A percentile compares a stretch with the other conserved stretches of the same genome.
Conservation (phyloP, 92 coral and sea anemone species). For the Hydrozoanthus gracilis region DNA sequence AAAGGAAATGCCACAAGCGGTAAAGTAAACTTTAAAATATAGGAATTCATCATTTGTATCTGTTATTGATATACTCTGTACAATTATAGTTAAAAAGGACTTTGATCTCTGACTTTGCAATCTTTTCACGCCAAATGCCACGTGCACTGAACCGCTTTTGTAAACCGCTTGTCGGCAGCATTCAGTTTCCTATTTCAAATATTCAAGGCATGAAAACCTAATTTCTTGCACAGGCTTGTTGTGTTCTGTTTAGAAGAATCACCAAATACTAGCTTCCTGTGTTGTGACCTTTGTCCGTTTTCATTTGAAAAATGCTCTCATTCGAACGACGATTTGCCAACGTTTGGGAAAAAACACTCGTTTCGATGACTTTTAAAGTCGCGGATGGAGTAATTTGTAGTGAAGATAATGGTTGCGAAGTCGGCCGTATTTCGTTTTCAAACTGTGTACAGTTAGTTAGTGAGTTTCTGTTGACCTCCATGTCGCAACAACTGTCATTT, state of each 20-base stretch:
- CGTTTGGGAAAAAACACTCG: constrained; percentile 1
- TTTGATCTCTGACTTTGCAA: background rate
- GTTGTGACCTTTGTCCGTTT: background rate
- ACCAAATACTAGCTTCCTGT: constrained; percentile 20
- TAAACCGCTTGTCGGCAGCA: background rate
- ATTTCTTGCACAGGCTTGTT: background rate
- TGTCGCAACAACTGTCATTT: constrained; percentile 2
- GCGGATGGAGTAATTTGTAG: background rate
- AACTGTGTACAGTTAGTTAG: background rate
- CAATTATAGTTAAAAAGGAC: constrained; percentile 14
- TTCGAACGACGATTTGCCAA: background rate
- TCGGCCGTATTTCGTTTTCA: background rate
- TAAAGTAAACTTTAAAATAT: constrained; percentile 8
- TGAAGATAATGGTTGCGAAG: background rate
- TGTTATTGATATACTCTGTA: constrained; percentile 8
- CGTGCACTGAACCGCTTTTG: background rate
- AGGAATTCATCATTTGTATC: constrained; percentile 3
- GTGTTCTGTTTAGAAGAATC: background rate
- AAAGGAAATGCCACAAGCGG: background rate
- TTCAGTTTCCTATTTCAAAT: background rate
- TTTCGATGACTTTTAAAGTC: background rate
- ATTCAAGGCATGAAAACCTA: background rate
- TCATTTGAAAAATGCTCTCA: background rate
- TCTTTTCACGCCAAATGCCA: background rate
- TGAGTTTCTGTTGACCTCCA: background rate